Base-by-base conservation (phyloP, 2,888 invertebrate species). In the Notocelia uddmanniana region DNA sequence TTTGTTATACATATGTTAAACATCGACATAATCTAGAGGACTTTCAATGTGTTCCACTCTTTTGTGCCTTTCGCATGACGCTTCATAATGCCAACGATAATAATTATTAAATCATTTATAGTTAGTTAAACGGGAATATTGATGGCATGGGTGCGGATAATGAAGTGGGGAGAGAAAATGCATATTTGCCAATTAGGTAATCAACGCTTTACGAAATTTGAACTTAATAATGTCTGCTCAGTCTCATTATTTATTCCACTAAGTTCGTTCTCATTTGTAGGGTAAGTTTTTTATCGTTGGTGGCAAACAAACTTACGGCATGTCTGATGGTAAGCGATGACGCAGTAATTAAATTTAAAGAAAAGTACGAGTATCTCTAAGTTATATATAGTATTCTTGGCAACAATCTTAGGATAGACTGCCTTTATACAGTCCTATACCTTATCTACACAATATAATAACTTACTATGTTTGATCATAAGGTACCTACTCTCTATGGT, bases 1-100 rank as follows among this genome's bases (percentile, higher is more conserved):
- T 70, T 64, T 58, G 64, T 64, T 57, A 70, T 50, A 3, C 26
- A 3, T 26, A 58, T 63, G 63, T 69, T 54, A 50, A 70, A 64
- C 37, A 64, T 70, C 58, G 64, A 70, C 37, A 64, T 52, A 58
- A 70, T 70, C 69, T 50, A 9, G 37, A 57, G 18, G 64, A 70
- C 26, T 64, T 70, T 58, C 31, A 37, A 48, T 64, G 37, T 64
- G 63, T 31, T 57, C 50, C 19, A 50, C 57, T 18, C 55, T 57
- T 69, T 57, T 69, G 69, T 69, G 57, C 48, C 34, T 37, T n/a
- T n/a, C 3, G n/a, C 23, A 48, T 48, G 19, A 0, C 18, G 1
- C 0, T 8, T 13, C 19, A 18, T 37, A 37, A 37, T 19, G 13
- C 34, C 5, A 5, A 6, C 6, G 11, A 19, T 19, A 57, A 26